phyloP scores from a whole-genome alignment of 2,113 vertebrate species.

The Herpetotheres cachinnans region DNA sequence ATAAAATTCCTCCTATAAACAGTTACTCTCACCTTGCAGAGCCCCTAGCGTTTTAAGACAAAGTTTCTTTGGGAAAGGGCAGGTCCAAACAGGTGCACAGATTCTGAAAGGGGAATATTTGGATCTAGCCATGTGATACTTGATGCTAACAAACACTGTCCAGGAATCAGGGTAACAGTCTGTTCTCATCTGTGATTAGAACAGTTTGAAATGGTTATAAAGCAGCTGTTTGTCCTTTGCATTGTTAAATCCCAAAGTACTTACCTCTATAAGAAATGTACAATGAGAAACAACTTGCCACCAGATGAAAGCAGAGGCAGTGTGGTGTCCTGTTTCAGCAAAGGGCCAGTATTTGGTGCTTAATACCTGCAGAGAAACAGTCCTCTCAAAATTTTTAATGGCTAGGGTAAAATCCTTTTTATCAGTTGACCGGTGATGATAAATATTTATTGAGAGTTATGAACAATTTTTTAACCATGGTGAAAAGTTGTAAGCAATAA shows the following conservation, averaged over 20 bases:
- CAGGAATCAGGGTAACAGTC: not conserved
- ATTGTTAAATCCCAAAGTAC: not conserved
- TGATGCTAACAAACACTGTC: not conserved
- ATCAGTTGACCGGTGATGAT: not conserved
- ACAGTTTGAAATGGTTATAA: not conserved
- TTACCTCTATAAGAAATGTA: not conserved
- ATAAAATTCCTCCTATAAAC: constrained; percentile 52
- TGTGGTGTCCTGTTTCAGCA: not conserved
- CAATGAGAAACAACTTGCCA: not conserved
- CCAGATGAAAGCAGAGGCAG: not conserved
- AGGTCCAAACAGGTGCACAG: constrained; percentile 66
- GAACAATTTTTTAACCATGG: not conserved
- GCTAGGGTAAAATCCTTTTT: not conserved
- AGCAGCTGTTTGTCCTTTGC: not conserved
- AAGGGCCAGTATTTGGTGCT: not conserved
- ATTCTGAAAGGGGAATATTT: not conserved
- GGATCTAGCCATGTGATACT: not conserved
- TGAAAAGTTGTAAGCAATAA: not conserved
- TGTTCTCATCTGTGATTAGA: not conserved
- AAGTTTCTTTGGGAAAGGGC: constrained; percentile 15
- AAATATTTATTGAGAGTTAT: not conserved
- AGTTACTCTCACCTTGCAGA: constrained; percentile 21
- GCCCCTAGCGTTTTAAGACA: constrained; percentile 3
- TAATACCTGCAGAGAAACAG: not conserved
- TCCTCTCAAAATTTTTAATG: not conserved